phyloP scores from a whole-genome alignment of 2,888 invertebrate genomes.

The Dimorphilus gyrociliatus region DNA sequence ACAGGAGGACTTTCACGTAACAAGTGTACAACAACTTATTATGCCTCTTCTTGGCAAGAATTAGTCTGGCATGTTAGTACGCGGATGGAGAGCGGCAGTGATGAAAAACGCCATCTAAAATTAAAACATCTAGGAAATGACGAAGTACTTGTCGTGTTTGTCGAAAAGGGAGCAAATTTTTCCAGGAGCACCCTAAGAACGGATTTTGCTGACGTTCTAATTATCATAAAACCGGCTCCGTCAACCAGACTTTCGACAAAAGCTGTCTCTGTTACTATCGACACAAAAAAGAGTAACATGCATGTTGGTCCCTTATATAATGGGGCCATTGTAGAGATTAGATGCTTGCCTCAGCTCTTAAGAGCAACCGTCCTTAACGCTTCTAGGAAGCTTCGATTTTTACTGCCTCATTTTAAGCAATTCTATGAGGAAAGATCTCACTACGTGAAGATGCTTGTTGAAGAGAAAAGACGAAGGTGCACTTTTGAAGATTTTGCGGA shows the following conservation, averaged over 20 bases:
- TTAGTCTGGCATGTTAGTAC: slow-evolving; percentile 95
- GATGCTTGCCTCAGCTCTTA: slow-evolving; percentile 63
- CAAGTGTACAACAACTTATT: slow-evolving; percentile 67
- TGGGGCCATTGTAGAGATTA: slow-evolving; percentile 61
- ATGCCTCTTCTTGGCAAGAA: slow-evolving; percentile 79
- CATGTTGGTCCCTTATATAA: slow-evolving; percentile 89
- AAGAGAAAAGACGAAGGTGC: slow-evolving; percentile 64
- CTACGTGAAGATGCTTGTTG: slow-evolving; percentile 64
- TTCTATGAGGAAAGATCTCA: slow-evolving; percentile 77
- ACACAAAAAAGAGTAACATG: too few species aligned
- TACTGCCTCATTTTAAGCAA: slow-evolving; percentile 73
- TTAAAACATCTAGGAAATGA: slow-evolving; percentile 91
- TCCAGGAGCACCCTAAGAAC: slow-evolving; percentile 90
- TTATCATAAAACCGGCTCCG: slow-evolving; percentile 90
- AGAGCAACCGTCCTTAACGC: slow-evolving; percentile 77
- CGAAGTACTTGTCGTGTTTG: slow-evolving; percentile 98
- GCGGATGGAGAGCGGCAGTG: slow-evolving; percentile 72
- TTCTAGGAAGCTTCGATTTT: slow-evolving; percentile 72
- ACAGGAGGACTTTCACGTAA: slow-evolving; percentile 69
- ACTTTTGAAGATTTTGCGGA: slow-evolving; percentile 70
- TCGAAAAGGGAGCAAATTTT: slow-evolving; percentile 87
- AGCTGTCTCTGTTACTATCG: too few species aligned
- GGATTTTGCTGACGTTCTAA: slow-evolving; percentile 95
- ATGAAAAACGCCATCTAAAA: slow-evolving; percentile 41
- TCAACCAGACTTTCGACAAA: not conserved